Evolutionary conservation across 2,888 invertebrate genomes (phyloP).

Genomic region (Luffia ferchaultella): DNA sequence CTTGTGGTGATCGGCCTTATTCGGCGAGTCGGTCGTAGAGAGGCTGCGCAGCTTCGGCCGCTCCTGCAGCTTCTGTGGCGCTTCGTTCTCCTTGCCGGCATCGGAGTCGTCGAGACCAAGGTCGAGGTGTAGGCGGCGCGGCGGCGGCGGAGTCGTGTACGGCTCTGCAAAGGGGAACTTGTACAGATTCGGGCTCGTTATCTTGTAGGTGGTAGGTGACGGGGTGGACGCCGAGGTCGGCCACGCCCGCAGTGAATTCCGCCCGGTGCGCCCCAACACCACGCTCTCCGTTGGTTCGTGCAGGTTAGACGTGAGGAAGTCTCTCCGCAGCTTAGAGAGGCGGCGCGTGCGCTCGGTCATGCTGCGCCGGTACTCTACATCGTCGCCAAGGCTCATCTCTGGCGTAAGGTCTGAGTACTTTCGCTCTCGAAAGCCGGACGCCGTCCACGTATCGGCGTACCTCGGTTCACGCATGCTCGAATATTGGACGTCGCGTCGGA

Average conservation of each 20-base stretch:
- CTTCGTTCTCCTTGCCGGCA: constrained; percentile 39
- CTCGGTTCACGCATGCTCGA: constrained; percentile 57
- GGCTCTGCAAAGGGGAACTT: constrained; percentile 62
- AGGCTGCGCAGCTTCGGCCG: constrained; percentile 35
- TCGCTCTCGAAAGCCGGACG: constrained; percentile 44
- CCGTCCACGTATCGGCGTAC: constrained; percentile 33
- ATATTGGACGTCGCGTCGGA: constrained; percentile 51
- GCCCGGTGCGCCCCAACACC: constrained; percentile 37
- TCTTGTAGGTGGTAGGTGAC: constrained; percentile 36
- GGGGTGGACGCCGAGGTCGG: constrained; percentile 23
- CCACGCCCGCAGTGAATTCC: constrained; percentile 46
- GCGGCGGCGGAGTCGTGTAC: constrained; percentile 51
- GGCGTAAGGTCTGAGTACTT: constrained; percentile 58
- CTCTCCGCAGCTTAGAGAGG: constrained; percentile 47
- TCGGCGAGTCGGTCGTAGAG: constrained; percentile 28
- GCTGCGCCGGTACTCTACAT: constrained; percentile 50
- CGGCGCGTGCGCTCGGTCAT: constrained; percentile 52
- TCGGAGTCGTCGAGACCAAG: constrained; percentile 35
- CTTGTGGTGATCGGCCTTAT: constrained; percentile 49
- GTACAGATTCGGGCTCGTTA: constrained; percentile 52
- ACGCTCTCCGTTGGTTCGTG: constrained; percentile 43
- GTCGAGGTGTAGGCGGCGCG: constrained; percentile 39
- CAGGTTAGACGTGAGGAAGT: constrained; percentile 51
- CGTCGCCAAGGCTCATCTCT: constrained; percentile 49
- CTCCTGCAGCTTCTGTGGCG: constrained; percentile 23